Evolutionary conservation across 2,888 invertebrate genomes (phyloP).

Genomic region (Ptychoptera contaminata): DNA sequence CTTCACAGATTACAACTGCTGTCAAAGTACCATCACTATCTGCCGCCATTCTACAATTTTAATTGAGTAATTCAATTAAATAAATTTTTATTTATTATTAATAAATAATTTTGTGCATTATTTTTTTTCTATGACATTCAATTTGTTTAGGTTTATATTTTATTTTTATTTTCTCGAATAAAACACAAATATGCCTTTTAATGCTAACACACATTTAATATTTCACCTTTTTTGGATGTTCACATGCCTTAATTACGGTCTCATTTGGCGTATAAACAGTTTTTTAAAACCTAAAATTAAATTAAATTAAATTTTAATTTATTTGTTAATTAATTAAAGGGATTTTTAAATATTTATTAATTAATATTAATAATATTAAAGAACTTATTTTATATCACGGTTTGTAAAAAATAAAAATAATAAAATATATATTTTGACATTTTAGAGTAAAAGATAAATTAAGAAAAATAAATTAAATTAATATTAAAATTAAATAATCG

Average conservation of each 20-base stretch:
- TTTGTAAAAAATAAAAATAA: too few species aligned
- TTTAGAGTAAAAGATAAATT: too few species aligned
- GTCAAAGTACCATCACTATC: conserved; percentile 65
- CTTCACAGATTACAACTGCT: conserved; percentile 83
- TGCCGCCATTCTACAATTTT: conserved; percentile 51
- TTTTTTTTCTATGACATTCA: not conserved
- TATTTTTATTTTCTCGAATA: too few species aligned
- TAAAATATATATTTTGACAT: too few species aligned
- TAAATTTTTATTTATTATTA: conserved; percentile 1
- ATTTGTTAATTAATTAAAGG: too few species aligned
- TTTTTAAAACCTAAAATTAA: conserved; percentile 1
- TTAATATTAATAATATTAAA: too few species aligned
- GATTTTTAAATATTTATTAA: too few species aligned
- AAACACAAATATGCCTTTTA: too few species aligned
- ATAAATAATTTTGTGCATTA: conserved; percentile 3
- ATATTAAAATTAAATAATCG: too few species aligned
- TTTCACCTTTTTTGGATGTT: conserved; percentile 9
- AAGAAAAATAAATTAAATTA: too few species aligned
- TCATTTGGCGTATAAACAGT: not conserved
- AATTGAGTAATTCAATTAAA: conserved; percentile 2
- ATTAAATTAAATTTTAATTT: too few species aligned
- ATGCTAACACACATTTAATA: not conserved
- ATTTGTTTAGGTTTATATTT: not conserved
- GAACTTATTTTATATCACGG: too few species aligned
- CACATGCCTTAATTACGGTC: conserved; percentile 8